These are phyloP conservation scores for Petrocephalus schoutedeni DNA, from an alignment of 2,797 vertebrate species.

Conservation along the genomic window DNA sequence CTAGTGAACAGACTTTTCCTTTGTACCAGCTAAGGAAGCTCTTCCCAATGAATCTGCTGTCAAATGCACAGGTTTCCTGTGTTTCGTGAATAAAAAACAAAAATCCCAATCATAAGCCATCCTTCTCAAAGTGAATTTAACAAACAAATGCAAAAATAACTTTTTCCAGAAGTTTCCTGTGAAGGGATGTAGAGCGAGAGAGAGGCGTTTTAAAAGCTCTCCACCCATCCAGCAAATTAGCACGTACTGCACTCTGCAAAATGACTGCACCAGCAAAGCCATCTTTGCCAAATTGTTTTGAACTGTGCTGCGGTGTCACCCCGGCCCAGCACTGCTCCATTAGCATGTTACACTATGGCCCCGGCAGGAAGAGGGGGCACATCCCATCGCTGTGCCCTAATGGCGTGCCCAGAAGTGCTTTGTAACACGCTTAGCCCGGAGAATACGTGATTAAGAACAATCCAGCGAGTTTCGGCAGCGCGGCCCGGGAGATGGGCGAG, in stretches of 20 bases:
- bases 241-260: background rate
- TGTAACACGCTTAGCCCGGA: constrained; percentile 4
- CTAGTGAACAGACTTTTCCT: background rate
- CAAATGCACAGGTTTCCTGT: background rate
- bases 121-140: background rate
- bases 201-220: background rate
- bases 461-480: background rate
- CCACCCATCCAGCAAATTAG: background rate
- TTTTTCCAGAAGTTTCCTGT: background rate
- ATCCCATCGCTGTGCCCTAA: background rate
- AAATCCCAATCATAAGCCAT: background rate
- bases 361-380: background rate
- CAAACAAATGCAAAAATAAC: background rate
- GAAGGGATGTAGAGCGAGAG: background rate
- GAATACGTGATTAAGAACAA: constrained; percentile 5
- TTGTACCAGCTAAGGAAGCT: background rate
- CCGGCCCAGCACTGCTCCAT: background rate
- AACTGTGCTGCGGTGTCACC: background rate
- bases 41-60: background rate
- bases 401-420: background rate
- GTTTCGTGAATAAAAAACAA: background rate
- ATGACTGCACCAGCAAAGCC: background rate
- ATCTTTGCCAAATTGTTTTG: constrained; percentile 15
- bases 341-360: constrained; percentile 15
- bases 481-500: background rate